A percentile compares a stretch with the other conserved stretches of the same genome.
Conservation (phyloP, 2,113 vertebrate species). For the Ameiurus melas region DNA sequence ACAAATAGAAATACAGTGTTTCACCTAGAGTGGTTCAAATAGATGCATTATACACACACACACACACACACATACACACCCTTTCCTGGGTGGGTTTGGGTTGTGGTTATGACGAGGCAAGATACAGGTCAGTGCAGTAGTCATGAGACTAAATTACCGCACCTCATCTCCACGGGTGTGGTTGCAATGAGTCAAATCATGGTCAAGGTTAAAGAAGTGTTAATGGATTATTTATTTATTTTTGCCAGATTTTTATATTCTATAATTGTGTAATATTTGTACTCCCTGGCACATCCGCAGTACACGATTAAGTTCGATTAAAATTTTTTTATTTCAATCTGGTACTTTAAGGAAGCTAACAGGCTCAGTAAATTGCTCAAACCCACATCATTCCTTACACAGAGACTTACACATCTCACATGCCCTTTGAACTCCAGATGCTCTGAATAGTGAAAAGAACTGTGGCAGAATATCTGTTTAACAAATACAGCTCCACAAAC, state of each 20-base stretch:
- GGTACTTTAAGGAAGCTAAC: neutral
- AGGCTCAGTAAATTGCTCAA: neutral
- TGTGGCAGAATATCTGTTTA: conserved; percentile 47
- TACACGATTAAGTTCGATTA: neutral
- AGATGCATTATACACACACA: neutral
- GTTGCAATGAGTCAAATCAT: conserved; percentile 37
- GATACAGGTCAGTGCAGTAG: conserved; percentile 47
- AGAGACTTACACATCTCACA: neutral
- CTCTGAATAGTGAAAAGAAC: conserved; percentile 22
- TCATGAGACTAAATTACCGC: conserved; percentile 39
- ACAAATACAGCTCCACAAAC: conserved; percentile 45
- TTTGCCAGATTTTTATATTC: neutral
- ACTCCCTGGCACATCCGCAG: neutral
- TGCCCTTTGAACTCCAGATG: conserved; percentile 25
- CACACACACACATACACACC: neutral
- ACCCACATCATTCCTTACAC: neutral
- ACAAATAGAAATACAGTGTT: neutral
- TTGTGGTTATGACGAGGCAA: conserved; percentile 33
- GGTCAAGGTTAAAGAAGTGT: neutral
- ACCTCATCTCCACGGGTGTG: conserved; percentile 33
- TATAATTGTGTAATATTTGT: neutral
- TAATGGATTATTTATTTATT: neutral
- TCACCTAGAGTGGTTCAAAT: neutral
- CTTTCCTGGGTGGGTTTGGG: conserved; percentile 13
- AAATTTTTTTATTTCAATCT: neutral